Base-by-base conservation (phyloP, 2,113 vertebrate species). In the Argyrosomus japonicus region DNA sequence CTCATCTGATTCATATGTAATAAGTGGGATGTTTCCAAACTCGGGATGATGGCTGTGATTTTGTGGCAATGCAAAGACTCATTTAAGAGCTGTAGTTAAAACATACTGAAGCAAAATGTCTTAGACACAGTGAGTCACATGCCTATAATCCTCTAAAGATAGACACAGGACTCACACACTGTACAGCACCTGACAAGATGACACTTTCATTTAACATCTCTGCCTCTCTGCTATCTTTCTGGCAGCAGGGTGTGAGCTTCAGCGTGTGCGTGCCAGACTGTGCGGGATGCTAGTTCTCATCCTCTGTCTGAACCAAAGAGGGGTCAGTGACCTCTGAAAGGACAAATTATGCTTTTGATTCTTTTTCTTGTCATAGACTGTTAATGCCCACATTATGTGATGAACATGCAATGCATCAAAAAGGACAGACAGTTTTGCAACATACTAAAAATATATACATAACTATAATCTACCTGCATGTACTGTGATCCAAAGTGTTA, bases 91-190 rank as follows among this genome's bases (percentile, higher is more conserved):
- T 40, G 21, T 57, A 74, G 47, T 73, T 75, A 57, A 80, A 40
- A 65, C n/a, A 21, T 32, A 57, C 67, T 69, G 43, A 75, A 75
- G 56, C 36, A 81, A 77, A 63, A 48, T 45, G 12, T 17, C 75
- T 77, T 50, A 17, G 53, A 76, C 77, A 74, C 27, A 58, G 67
- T 88, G 85, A 90, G 81, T 90, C 88, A 90, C 81, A 80, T 67
- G 65, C 65, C 68, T 60, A 25, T 47, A 58, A 65, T 81, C 75
- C 8, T 64, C 86, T 82, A 89, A 92, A 91, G 75, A 92, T 91
- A 89, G 86, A 87, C 3, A 12, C 40, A 78, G 76, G 29, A 54
- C 71, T 85, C 68, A 54, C 62, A 74, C 63, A 50, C 51, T 75
- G 68, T 27, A 83, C 74, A 54, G 63, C 71, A 83, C 79, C 85